Percentiles rank a stretch among this genome's conserved stretches.
phyloP scores from a whole-genome alignment of 2,888 invertebrate species.

The Merodon equestris region DNA sequence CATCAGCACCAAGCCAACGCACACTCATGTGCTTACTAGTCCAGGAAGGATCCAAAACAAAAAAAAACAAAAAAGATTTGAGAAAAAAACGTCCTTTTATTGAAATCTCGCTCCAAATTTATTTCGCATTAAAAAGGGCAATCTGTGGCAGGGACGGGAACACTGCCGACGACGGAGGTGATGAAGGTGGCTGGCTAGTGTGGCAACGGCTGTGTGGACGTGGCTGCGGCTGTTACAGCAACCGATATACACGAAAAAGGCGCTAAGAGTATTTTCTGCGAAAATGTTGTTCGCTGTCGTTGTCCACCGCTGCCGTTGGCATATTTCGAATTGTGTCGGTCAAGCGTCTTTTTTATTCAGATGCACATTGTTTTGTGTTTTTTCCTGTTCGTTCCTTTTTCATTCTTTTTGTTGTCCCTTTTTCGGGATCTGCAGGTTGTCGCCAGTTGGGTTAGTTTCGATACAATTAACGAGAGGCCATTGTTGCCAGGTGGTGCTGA shows the following conservation, averaged over 20 bases:
- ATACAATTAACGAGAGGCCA: background rate
- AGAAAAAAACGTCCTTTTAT: conserved; percentile 52
- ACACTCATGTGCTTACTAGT: too few relatives aligned
- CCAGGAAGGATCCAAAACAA: background rate
- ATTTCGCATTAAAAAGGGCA: conserved; percentile 59
- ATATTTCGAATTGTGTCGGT: conserved; percentile 67
- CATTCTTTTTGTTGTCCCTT: background rate
- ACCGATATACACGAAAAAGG: conserved; percentile 66
- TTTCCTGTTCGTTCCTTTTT: too few relatives aligned
- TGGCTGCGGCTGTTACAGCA: conserved; percentile 55
- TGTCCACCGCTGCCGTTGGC: conserved; percentile 65
- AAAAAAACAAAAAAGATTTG: background rate
- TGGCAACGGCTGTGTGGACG: conserved; percentile 13
- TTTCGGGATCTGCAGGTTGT: conserved; percentile 6
- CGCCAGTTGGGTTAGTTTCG: conserved; percentile 17
- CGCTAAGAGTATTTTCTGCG: conserved; percentile 68
- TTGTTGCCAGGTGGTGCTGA: conserved; percentile 23
- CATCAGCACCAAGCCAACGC: too few relatives aligned
- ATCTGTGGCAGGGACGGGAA: conserved; percentile 7
- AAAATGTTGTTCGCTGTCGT: conserved; percentile 66
- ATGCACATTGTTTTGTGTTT: too few relatives aligned
- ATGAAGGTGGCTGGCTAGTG: conserved; percentile 43
- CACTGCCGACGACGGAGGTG: background rate
- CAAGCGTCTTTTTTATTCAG: conserved; percentile 36
- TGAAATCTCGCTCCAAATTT: conserved; percentile 69